Percentiles rank a stretch among this genome's conserved stretches.
Evolutionary conservation across 53 echinoderm and acorn worm species (phyloP).

Genomic region (Stichopus horrens): DNA sequence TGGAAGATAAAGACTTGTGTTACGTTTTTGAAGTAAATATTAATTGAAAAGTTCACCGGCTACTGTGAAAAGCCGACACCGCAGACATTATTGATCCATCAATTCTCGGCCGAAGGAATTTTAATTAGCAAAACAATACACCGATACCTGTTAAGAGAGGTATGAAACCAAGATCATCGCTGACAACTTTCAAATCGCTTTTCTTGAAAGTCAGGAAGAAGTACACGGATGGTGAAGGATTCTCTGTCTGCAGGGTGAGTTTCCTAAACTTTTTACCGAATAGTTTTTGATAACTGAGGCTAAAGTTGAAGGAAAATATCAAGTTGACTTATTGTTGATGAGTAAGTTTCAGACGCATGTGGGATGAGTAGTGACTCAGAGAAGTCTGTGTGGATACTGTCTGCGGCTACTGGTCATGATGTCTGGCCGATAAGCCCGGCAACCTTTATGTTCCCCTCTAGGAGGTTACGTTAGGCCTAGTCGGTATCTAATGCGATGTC

Average conservation of each 20-base stretch:
- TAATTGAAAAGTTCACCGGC: constrained; percentile 24
- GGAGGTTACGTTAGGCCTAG: constrained; percentile 14
- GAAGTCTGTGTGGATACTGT: constrained; percentile 25
- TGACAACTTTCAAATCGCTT: constrained; percentile 34
- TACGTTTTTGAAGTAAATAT: constrained; percentile 13
- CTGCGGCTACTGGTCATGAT: constrained; percentile 35
- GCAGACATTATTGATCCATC: constrained; percentile 34
- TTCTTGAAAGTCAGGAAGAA: constrained; percentile 4
- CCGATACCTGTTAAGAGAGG: constrained; percentile 47
- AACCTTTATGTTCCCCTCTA: constrained; percentile 11
- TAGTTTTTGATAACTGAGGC: background rate
- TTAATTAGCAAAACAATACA: constrained; percentile 47
- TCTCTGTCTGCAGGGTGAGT: constrained; percentile 25
- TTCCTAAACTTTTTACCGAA: constrained; percentile 26
- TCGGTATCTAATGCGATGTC: background rate
- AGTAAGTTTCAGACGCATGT: constrained; percentile 41
- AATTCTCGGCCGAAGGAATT: constrained; percentile 46
- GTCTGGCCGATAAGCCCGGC: constrained; percentile 31
- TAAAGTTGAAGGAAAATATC: constrained; percentile 4
- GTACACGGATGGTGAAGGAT: constrained; percentile 30
- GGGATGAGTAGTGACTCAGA: constrained; percentile 29
- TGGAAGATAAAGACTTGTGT: background rate
- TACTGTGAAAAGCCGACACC: constrained; percentile 27
- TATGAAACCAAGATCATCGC: constrained; percentile 36
- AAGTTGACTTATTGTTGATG: constrained; percentile 42